phyloP scores from a whole-genome alignment of 2,113 vertebrate genomes.

The Suncus etruscus region DNA sequence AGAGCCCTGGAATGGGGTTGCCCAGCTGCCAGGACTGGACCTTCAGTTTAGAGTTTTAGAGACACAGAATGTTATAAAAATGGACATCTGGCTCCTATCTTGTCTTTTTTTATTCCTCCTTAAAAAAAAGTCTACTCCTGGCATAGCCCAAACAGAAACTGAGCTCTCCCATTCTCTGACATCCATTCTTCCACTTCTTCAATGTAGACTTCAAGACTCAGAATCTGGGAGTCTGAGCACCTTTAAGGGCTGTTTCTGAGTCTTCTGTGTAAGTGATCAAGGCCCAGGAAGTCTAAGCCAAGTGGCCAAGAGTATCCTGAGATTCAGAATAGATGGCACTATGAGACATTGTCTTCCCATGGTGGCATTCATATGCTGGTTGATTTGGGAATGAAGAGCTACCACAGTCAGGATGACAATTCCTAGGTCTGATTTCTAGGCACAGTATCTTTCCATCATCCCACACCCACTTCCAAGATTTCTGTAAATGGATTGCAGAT shows the following conservation, averaged over 20 bases:
- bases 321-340: neutral
- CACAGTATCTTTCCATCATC: conserved; percentile 50
- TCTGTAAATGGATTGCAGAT: conserved; percentile 56
- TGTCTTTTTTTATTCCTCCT: neutral
- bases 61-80: neutral
- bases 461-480: conserved; percentile 56
- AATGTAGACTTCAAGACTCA: neutral
- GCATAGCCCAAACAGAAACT: neutral
- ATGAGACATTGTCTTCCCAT: neutral
- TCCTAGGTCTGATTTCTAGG: conserved; percentile 49
- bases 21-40: neutral
- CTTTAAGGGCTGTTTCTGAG: too few species aligned
- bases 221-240: neutral
- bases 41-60: neutral
- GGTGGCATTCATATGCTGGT: neutral
- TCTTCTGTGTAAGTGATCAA: neutral
- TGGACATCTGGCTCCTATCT: neutral
- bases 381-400: neutral
- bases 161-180: neutral
- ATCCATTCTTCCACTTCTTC: neutral
- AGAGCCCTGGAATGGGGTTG: too few species aligned
- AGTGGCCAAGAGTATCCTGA: neutral
- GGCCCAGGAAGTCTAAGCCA: neutral
- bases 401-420: conserved; percentile 11
- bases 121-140: conserved; percentile 8